These are phyloP conservation scores for Choloepus didactylus DNA, from an alignment of 2,797 vertebrate genomes.

Conservation along the genomic window DNA sequence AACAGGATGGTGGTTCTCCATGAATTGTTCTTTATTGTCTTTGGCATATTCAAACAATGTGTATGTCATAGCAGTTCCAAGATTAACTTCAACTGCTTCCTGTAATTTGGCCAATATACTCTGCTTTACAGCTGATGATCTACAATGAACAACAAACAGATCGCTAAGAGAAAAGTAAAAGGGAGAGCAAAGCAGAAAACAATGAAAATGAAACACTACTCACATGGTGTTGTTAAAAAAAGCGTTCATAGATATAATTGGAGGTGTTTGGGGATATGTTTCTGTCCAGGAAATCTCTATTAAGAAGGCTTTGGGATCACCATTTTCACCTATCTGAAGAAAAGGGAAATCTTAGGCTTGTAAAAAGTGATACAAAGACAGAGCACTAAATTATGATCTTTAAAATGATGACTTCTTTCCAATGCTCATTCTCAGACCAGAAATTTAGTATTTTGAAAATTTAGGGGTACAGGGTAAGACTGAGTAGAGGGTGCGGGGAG, in stretches of 20 bases:
- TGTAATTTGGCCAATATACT: no score
- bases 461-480: neutral
- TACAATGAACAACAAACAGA: slow-evolving; percentile 69
- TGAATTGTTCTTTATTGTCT: slow-evolving; percentile 88
- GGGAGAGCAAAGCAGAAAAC: neutral
- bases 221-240: slow-evolving; percentile 99
- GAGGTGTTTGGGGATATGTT: no score
- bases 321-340: slow-evolving; percentile 94
- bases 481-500: no score
- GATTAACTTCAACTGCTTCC: no score
- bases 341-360: slow-evolving; percentile 74
- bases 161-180: neutral
- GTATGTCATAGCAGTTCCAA: no score
- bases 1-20: slow-evolving; percentile 95
- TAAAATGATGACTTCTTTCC: neutral
- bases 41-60: no score
- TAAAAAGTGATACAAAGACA: slow-evolving; percentile 21
- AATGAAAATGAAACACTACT: slow-evolving; percentile 79
- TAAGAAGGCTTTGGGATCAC: slow-evolving; percentile 78
- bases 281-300: no score
- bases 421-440: neutral
- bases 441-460: neutral
- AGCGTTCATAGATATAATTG: slow-evolving; percentile 91
- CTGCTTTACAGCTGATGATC: slow-evolving; percentile 88
- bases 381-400: neutral